A percentile compares a stretch with the other conserved stretches of the same genome.
Evolutionary conservation across 2,797 vertebrate species (phyloP).

Genomic region (Ciconia nigra): DNA sequence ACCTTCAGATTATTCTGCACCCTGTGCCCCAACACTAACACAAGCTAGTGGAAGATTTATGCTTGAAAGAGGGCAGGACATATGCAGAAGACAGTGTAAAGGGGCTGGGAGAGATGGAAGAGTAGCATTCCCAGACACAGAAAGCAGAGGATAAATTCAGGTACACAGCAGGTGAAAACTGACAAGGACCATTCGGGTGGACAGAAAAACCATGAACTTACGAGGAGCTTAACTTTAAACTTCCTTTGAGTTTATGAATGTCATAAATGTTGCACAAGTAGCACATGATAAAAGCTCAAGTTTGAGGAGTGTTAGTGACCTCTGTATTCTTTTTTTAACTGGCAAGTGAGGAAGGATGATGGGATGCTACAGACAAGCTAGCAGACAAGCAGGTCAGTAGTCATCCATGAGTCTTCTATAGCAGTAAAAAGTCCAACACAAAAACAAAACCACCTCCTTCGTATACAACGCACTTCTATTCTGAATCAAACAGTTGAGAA

Average conservation of each 20-base stretch:
- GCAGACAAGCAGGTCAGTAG: neutral
- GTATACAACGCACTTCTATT: neutral
- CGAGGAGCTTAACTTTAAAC: neutral
- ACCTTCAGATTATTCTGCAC: neutral
- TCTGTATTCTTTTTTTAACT: neutral
- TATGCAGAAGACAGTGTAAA: neutral
- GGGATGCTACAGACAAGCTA: neutral
- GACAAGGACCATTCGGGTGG: neutral
- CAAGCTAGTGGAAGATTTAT: neutral
- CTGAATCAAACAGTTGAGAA: neutral
- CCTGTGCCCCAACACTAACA: neutral
- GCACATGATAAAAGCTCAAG: neutral
- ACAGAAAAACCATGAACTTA: neutral
- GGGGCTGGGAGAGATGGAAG: neutral
- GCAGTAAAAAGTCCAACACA: neutral
- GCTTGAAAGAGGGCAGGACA: neutral
- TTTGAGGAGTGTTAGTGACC: neutral
- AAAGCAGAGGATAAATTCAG: neutral
- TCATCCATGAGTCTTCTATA: fast-evolving
- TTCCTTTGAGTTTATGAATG: neutral
- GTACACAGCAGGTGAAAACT: neutral
- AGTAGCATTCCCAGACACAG: neutral
- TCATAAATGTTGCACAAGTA: neutral
- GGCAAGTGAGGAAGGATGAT: neutral
- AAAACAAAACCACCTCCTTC: neutral